phyloP scores from a whole-genome alignment of 2,113 vertebrate genomes.

The Cyphomyrus plagiostoma region DNA sequence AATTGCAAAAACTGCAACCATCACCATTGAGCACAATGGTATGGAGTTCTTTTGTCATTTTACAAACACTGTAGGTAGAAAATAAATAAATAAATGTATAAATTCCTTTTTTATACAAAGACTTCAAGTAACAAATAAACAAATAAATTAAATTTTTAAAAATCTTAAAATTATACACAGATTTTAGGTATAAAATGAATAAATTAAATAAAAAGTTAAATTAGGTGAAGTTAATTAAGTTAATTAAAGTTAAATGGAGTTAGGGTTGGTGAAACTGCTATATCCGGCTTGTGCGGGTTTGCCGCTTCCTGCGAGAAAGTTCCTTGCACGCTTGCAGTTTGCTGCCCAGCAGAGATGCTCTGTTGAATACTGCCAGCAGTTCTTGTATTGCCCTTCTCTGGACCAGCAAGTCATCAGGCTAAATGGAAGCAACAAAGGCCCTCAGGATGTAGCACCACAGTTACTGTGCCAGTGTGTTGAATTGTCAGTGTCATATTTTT shows the following conservation, averaged over 20 bases:
- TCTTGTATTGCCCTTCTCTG: conserved; percentile 10
- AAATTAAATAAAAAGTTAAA: conserved; percentile 11
- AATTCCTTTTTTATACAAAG: neutral
- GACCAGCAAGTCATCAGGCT: neutral
- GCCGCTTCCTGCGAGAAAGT: neutral
- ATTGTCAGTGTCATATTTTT: neutral
- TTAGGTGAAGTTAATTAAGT: conserved; percentile 1
- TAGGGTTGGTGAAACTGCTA: neutral
- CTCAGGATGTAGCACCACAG: neutral
- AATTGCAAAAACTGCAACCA: conserved; percentile 13
- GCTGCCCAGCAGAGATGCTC: neutral
- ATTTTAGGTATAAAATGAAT: neutral
- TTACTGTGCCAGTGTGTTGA: neutral
- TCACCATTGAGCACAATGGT: neutral
- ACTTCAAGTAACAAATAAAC: neutral
- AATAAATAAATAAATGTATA: neutral
- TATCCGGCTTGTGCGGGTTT: neutral
- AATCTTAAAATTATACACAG: neutral
- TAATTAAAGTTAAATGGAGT: neutral
- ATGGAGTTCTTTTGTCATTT: neutral
- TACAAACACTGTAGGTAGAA: neutral
- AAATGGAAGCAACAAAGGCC: neutral
- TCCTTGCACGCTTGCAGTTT: neutral
- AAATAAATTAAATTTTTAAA: neutral
- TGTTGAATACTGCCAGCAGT: neutral